phyloP scores from a whole-genome alignment of 2,888 invertebrate genomes.

The Dilophus febrilis region DNA sequence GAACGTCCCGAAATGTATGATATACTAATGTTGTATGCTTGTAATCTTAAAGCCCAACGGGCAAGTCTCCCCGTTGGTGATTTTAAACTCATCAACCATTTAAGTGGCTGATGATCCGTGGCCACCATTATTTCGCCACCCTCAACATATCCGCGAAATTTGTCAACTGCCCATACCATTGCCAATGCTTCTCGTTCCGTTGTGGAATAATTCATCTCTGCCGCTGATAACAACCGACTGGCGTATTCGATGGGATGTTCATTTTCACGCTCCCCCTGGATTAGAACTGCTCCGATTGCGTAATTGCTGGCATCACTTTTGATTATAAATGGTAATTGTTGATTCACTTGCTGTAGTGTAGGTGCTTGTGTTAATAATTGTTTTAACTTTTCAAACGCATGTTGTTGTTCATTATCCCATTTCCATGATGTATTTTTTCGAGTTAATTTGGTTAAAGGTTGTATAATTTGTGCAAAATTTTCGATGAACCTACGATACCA shows the following conservation, averaged over 20 bases:
- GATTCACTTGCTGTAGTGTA: conserved; percentile 13
- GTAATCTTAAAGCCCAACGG: conserved; percentile 25
- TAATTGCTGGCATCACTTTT: conserved; percentile 15
- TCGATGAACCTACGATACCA: conserved; percentile 19
- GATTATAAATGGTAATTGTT: conserved; percentile 14
- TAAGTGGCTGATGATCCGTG: conserved; percentile 30
- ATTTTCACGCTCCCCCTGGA: neutral
- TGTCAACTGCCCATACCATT: conserved; percentile 19
- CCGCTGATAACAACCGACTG: conserved; percentile 13
- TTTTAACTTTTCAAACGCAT: conserved; percentile 12
- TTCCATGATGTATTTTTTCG: conserved; percentile 14
- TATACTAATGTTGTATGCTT: conserved; percentile 22
- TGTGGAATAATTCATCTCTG: conserved; percentile 24
- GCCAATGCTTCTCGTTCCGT: conserved; percentile 25
- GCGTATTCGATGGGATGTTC: conserved; percentile 16
- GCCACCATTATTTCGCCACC: conserved; percentile 19
- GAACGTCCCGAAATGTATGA: conserved; percentile 20
- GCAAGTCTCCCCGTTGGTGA: conserved; percentile 24
- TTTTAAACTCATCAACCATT: conserved; percentile 23
- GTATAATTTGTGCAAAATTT: conserved; percentile 16
- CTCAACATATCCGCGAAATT: conserved; percentile 27
- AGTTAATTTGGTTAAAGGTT: conserved; percentile 15
- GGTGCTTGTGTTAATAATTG: conserved; percentile 12
- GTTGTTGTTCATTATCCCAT: conserved; percentile 12
- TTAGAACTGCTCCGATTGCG: conserved; percentile 8